These are phyloP conservation scores for Cherax quadricarinatus DNA, from an alignment of 1,140 invertebrate genomes.

Conservation along the genomic window DNA sequence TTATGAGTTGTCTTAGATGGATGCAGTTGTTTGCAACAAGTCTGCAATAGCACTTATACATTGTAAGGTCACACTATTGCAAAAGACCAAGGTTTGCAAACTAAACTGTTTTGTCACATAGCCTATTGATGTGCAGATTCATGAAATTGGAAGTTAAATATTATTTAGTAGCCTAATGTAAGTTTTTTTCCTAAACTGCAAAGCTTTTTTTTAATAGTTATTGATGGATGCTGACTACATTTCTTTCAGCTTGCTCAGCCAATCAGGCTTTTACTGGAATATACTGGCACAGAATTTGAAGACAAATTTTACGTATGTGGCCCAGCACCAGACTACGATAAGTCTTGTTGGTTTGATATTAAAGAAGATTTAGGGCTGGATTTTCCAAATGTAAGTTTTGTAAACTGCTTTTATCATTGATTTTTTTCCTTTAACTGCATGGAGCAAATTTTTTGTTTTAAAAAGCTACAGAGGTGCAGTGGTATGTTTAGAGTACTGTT, in stretches of 20 bases:
- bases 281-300: slow-evolving; percentile 77
- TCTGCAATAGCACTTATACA: too few relatives aligned
- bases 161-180: too few relatives aligned
- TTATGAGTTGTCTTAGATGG: too few relatives aligned
- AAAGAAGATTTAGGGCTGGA: slow-evolving; percentile 77
- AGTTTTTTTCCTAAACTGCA: too few relatives aligned
- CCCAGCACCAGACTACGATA: slow-evolving; percentile 77
- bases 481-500: not conserved
- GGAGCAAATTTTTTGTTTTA: not conserved
- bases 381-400: slow-evolving; percentile 78
- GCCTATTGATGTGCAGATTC: too few relatives aligned
- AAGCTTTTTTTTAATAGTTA: too few relatives aligned
- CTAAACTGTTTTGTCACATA: too few relatives aligned
- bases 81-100: too few relatives aligned
- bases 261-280: slow-evolving; percentile 78
- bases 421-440: not conserved
- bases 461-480: not conserved
- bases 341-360: slow-evolving; percentile 76
- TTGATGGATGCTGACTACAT: not conserved
- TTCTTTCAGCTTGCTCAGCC: slow-evolving; percentile 78
- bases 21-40: too few relatives aligned
- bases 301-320: slow-evolving; percentile 78
- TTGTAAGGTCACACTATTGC: too few relatives aligned
- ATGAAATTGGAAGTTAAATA: too few relatives aligned
- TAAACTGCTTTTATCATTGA: not conserved